Conservation (phyloP, 64 coral and sea anemone genomes). For the Montipora foliosa region DNA sequence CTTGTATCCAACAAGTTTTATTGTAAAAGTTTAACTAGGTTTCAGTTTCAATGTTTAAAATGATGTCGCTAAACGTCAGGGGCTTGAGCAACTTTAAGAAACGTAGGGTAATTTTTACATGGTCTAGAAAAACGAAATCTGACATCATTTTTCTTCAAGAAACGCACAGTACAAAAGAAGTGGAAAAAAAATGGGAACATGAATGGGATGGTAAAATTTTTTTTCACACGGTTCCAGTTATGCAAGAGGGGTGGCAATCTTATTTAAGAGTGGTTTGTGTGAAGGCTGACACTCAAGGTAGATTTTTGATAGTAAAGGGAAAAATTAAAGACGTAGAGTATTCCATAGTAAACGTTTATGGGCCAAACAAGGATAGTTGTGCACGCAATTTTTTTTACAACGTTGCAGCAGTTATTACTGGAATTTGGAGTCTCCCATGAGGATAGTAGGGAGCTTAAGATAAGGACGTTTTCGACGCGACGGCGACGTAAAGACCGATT, state of each 20-base stretch:
- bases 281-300: background rate
- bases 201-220: background rate
- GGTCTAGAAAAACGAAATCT: background rate
- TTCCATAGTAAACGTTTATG: too few relatives aligned
- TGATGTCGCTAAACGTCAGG: background rate
- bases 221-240: background rate
- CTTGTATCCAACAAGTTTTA: background rate
- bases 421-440: too few relatives aligned
- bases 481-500: too few relatives aligned
- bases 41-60: background rate
- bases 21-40: slow-evolving; percentile 1
- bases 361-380: too few relatives aligned
- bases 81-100: background rate
- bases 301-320: background rate
- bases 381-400: too few relatives aligned
- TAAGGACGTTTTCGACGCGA: too few relatives aligned
- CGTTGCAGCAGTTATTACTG: too few relatives aligned
- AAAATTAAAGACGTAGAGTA: background rate
- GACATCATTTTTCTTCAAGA: background rate
- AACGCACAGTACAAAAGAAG: background rate
- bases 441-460: too few relatives aligned
- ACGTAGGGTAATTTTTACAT: background rate
- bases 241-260: too few relatives aligned
- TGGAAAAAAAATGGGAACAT: background rate
- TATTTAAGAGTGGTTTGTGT: background rate